These are phyloP conservation scores for Acleris holmiana DNA, from an alignment of 2,888 invertebrate genomes.

Conservation along the genomic window DNA sequence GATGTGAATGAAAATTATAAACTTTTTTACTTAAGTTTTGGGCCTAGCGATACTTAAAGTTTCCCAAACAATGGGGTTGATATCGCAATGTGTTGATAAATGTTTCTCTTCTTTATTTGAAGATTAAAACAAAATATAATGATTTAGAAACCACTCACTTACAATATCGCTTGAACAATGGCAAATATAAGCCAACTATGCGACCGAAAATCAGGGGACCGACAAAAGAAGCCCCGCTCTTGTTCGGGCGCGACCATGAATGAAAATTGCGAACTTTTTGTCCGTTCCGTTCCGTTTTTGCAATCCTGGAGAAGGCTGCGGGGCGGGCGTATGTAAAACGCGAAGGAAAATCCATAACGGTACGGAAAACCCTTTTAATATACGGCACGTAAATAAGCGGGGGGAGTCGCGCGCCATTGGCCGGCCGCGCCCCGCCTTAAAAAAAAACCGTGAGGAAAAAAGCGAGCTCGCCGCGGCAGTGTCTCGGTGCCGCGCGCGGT, in stretches of 20 bases:
- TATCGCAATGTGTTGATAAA: no score
- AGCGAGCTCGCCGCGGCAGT: conserved; percentile 73
- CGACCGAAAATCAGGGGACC: conserved; percentile 1
- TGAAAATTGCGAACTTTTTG: conserved; percentile 30
- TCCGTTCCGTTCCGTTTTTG: background rate
- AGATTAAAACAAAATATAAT: no score
- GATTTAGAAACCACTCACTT: no score
- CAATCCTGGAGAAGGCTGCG: conserved; percentile 14
- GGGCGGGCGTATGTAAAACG: conserved; percentile 68
- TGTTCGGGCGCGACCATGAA: conserved; percentile 20
- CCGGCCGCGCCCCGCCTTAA: conserved; percentile 69
- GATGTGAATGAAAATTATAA: no score
- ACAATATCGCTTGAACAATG: background rate
- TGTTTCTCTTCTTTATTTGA: no score
- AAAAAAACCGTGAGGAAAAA: conserved; percentile 72
- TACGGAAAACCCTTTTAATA: conserved; percentile 84
- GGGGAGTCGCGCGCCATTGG: conserved; percentile 62
- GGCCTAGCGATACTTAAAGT: no score
- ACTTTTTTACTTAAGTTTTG: no score
- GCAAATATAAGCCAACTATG: conserved; percentile 2
- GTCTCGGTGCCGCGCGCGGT: conserved; percentile 74
- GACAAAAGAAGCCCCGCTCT: conserved; percentile 18
- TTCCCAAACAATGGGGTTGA: no score
- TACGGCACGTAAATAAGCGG: conserved; percentile 81
- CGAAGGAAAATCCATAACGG: conserved; percentile 81